Conservation (phyloP, 92 coral and sea anemone genomes). For the Epizoanthus ramosus region DNA sequence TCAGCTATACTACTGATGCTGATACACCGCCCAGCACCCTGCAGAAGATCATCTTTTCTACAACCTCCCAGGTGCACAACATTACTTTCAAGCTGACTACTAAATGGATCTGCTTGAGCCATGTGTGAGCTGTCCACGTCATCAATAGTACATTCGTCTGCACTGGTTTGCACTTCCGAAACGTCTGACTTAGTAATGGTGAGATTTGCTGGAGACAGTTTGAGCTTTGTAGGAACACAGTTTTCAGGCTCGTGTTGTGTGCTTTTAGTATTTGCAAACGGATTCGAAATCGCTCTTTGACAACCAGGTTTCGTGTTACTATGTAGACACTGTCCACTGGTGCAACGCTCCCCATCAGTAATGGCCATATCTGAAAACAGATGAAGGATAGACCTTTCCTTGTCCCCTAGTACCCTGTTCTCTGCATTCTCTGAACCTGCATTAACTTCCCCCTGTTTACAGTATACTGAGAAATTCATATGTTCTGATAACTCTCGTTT, state of each 20-base stretch:
- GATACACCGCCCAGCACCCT: constrained; percentile 9
- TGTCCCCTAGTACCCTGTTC: background rate
- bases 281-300: background rate
- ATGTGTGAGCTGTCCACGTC: background rate
- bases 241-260: constrained; percentile 1
- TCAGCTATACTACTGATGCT: constrained; percentile 35
- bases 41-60: background rate
- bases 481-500: background rate
- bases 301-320: background rate
- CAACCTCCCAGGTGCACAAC: background rate
- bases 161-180: background rate
- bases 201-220: background rate
- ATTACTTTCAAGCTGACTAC: background rate
- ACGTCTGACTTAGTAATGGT: background rate
- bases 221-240: background rate
- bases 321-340: background rate
- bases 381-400: background rate
- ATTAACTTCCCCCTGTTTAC: background rate
- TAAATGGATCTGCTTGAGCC: background rate
- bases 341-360: background rate
- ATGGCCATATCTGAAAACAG: background rate
- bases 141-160: background rate
- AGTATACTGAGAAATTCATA: background rate
- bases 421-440: background rate
- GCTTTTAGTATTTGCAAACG: background rate